phyloP scores from a whole-genome alignment of 2,797 vertebrate species.

The Hephaestus fuliginosus region DNA sequence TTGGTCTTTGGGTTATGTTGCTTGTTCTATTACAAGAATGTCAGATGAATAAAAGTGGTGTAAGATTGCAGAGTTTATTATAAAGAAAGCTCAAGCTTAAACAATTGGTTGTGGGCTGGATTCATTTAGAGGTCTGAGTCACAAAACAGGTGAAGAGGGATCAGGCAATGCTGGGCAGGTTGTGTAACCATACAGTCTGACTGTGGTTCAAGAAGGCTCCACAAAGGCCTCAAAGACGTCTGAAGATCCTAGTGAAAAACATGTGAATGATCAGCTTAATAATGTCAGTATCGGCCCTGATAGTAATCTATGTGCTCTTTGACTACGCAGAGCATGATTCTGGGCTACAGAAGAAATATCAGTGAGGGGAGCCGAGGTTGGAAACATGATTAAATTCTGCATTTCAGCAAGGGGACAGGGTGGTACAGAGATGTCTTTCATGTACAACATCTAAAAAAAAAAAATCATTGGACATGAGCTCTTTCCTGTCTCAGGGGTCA shows the following conservation, averaged over 20 bases:
- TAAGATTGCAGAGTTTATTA: neutral
- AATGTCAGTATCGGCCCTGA: neutral
- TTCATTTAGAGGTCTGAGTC: too few species aligned
- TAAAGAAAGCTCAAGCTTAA: neutral
- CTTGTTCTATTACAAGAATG: neutral
- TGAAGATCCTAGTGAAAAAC: too few species aligned
- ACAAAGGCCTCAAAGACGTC: too few species aligned
- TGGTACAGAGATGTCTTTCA: neutral
- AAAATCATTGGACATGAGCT: conserved; percentile 12
- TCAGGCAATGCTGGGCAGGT: too few species aligned
- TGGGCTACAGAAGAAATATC: neutral
- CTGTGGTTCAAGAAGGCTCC: too few species aligned
- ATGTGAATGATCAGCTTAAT: neutral
- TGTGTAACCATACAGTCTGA: too few species aligned
- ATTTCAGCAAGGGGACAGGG: neutral
- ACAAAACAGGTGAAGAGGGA: too few species aligned
- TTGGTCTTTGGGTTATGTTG: neutral
- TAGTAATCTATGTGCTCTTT: neutral
- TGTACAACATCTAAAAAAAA: conserved; percentile 5
- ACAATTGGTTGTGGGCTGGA: too few species aligned
- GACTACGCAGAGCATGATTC: neutral
- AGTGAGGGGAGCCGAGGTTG: neutral
- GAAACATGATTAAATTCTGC: neutral
- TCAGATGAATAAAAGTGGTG: neutral
- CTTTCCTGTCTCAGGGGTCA: conserved; percentile 2